A percentile compares a stretch with the other conserved stretches of the same genome.
Conservation (phyloP, 2,888 invertebrate genomes). For the Anoncus sp. region DNA sequence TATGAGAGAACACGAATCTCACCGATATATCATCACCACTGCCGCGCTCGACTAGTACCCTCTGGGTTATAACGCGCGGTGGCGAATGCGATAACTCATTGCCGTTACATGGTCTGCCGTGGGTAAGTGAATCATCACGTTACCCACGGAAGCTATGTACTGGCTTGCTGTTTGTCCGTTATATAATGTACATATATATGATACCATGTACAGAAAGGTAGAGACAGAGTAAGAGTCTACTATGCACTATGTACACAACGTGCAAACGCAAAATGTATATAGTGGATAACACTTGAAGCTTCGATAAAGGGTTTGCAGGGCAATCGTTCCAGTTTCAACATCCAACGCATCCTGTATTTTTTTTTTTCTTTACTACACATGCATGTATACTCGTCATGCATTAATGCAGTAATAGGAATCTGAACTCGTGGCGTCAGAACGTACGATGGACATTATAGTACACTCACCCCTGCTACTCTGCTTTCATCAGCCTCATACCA, state of each 20-base stretch:
- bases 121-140: conserved; percentile 63
- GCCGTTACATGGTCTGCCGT: conserved; percentile 48
- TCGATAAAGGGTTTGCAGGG: conserved; percentile 8
- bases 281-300: conserved; percentile 12
- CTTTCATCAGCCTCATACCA: neutral
- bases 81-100: conserved; percentile 57
- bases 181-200: conserved; percentile 4
- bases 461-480: neutral
- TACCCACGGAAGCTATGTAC: conserved; percentile 45
- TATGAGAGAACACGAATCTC: conserved; percentile 51
- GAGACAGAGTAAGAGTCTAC: neutral
- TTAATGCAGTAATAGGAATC: conserved; percentile 4
- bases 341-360: neutral
- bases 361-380: neutral
- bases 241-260: conserved; percentile 11
- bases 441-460: neutral
- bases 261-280: conserved; percentile 20
- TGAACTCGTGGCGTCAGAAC: conserved; percentile 4
- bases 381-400: neutral
- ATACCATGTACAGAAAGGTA: neutral
- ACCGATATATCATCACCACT: conserved; percentile 56
- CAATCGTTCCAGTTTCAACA: conserved; percentile 8
- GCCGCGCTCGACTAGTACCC: conserved; percentile 31
- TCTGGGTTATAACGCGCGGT: conserved; percentile 51
- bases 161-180: conserved; percentile 22